Percentiles rank a stretch among this genome's conserved stretches.
These are phyloP conservation scores for Ptychochromis oligacanthus DNA, from an alignment of 2,113 vertebrate genomes.

Conservation along the genomic window DNA sequence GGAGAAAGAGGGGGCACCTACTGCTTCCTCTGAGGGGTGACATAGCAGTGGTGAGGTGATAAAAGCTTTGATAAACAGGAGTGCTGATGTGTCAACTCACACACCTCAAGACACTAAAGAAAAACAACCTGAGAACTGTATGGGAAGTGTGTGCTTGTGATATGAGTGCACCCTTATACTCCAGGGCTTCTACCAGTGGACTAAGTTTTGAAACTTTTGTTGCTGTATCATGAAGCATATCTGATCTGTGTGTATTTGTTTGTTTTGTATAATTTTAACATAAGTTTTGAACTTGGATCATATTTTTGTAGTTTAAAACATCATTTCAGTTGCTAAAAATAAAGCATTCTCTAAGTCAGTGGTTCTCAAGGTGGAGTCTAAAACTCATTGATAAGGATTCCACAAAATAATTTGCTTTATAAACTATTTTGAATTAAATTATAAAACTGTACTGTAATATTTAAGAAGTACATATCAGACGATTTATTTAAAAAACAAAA, in stretches of 20 bases:
- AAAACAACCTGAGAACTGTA: slow-evolving; percentile 53
- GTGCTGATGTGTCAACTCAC: slow-evolving; percentile 74
- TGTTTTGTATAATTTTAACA: background rate
- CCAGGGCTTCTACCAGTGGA: background rate
- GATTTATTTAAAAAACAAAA: background rate
- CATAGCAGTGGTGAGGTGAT: slow-evolving; percentile 60
- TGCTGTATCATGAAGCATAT: background rate
- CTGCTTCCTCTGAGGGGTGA: slow-evolving; percentile 65
- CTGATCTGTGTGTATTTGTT: background rate
- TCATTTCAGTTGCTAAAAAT: background rate
- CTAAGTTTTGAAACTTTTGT: background rate
- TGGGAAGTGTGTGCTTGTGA: background rate
- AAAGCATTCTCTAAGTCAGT: background rate
- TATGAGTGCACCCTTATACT: slow-evolving; percentile 48
- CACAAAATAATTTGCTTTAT: background rate
- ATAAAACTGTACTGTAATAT: too few relatives aligned
- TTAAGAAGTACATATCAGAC: too few relatives aligned
- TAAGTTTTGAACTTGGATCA: background rate
- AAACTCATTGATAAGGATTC: background rate
- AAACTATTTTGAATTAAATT: too few relatives aligned
- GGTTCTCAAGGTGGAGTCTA: background rate
- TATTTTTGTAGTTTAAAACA: background rate
- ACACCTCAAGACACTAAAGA: slow-evolving; percentile 55
- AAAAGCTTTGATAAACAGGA: slow-evolving; percentile 79
- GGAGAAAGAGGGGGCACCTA: slow-evolving; percentile 40